phyloP scores from a whole-genome alignment of 2,797 vertebrate species.

The Distichodus sexfasciatus region DNA sequence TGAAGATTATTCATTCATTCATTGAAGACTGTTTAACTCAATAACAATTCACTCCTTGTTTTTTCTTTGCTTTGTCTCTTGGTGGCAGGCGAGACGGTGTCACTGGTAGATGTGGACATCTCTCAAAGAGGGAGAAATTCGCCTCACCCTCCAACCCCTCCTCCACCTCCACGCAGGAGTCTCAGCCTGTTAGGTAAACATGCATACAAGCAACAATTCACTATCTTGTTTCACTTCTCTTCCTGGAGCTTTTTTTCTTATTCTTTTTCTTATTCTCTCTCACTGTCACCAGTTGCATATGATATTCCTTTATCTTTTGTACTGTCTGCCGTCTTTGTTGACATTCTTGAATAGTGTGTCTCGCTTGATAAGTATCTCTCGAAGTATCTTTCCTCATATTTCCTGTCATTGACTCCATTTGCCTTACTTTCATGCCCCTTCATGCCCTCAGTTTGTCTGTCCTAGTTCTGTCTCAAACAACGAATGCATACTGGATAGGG shows the following conservation, averaged over 20 bases:
- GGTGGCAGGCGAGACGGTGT: conserved; percentile 89
- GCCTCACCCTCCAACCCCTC: conserved; percentile 90
- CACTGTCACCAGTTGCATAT: no score
- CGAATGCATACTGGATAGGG: no score
- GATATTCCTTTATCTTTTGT: conserved; percentile 3
- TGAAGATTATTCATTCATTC: no score
- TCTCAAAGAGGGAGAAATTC: conserved; percentile 86
- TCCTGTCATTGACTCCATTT: background rate
- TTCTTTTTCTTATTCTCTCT: background rate
- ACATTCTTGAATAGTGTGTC: conserved; percentile 11
- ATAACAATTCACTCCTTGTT: no score
- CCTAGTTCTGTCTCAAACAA: background rate
- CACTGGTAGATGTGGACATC: conserved; percentile 94
- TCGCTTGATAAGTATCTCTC: conserved; percentile 4
- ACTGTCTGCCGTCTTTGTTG: conserved; percentile 10
- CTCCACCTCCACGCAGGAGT: conserved; percentile 90
- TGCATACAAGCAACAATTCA: no score
- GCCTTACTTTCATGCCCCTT: background rate
- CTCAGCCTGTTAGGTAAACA: conserved; percentile 91
- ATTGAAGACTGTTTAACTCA: no score
- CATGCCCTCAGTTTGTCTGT: background rate
- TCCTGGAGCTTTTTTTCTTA: conserved; percentile 1
- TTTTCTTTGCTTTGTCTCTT: background rate
- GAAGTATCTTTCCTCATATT: background rate
- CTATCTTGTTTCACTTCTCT: no score